Conservation (phyloP, 2,797 vertebrate species). For the Danio kyathit region DNA sequence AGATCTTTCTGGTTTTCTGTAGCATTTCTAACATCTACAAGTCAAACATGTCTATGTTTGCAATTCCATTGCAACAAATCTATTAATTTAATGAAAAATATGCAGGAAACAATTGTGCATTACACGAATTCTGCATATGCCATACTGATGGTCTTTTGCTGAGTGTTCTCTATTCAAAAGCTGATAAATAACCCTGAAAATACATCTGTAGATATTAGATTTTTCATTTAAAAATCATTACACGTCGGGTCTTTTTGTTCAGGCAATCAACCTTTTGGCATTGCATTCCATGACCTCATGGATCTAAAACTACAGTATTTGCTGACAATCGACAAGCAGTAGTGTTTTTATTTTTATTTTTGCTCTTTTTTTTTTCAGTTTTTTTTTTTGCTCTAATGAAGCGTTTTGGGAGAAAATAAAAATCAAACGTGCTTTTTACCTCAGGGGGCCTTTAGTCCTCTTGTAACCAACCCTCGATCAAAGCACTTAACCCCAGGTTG, state of each 20-base stretch:
- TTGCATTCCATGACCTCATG: neutral
- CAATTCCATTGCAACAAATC: neutral
- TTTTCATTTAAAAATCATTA: neutral
- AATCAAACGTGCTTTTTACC: neutral
- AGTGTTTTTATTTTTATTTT: neutral
- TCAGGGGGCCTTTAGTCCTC: neutral
- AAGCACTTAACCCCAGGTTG: slow-evolving; percentile 13
- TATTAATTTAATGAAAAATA: neutral
- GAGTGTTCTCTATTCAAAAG: no score
- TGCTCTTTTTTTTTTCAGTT: no score
- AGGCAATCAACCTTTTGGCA: neutral
- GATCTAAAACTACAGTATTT: neutral
- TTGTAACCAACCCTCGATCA: neutral
- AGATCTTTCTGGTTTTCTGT: neutral
- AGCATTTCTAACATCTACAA: neutral
- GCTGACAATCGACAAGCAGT: neutral
- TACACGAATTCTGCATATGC: neutral
- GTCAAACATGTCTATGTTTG: no score
- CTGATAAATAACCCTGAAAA: no score
- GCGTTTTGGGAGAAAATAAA: neutral
- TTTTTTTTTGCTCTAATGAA: neutral
- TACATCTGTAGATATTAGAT: no score
- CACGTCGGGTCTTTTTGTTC: no score
- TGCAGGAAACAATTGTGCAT: neutral
- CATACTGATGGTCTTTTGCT: no score